These are phyloP conservation scores for Stenoptilia bipunctidactyla DNA, from an alignment of 2,888 invertebrate species.

Conservation along the genomic window DNA sequence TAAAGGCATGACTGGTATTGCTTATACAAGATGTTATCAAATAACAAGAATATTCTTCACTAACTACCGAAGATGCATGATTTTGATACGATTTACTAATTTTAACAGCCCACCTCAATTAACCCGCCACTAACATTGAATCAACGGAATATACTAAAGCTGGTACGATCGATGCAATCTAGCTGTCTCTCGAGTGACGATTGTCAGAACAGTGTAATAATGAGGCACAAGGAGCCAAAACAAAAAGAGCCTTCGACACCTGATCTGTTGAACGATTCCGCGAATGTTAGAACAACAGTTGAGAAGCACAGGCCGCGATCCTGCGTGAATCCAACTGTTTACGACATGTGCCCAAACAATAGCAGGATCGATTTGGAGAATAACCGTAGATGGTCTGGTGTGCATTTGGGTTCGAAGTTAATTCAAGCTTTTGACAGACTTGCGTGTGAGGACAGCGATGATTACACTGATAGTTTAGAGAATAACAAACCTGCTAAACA, in stretches of 20 bases:
- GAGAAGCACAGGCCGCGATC: constrained; percentile 77
- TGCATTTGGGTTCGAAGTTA: constrained; percentile 77
- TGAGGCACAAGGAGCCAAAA: constrained; percentile 61
- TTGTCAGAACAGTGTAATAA: constrained; percentile 62
- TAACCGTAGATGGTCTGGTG: constrained; percentile 81
- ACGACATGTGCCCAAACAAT: constrained; percentile 61
- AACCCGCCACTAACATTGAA: constrained; percentile 71
- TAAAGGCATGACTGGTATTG: constrained; percentile 28
- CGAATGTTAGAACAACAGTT: constrained; percentile 53
- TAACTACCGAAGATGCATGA: constrained; percentile 49
- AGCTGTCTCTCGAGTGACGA: constrained; percentile 68
- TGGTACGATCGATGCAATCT: constrained; percentile 71
- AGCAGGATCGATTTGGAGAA: constrained; percentile 55
- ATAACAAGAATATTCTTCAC: constrained; percentile 17
- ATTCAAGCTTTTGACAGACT: constrained; percentile 81
- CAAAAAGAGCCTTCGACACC: constrained; percentile 69
- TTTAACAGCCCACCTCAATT: constrained; percentile 69
- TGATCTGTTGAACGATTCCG: constrained; percentile 70
- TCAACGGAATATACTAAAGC: constrained; percentile 70
- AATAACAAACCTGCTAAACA: constrained; percentile 63
- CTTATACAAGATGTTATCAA: constrained; percentile 25
- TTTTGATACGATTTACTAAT: constrained; percentile 57
- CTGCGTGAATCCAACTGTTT: constrained; percentile 73
- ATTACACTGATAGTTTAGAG: constrained; percentile 82
- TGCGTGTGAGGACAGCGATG: constrained; percentile 76